Base-by-base conservation (phyloP, 2,888 invertebrate species). In the Eupithecia insigniata region DNA sequence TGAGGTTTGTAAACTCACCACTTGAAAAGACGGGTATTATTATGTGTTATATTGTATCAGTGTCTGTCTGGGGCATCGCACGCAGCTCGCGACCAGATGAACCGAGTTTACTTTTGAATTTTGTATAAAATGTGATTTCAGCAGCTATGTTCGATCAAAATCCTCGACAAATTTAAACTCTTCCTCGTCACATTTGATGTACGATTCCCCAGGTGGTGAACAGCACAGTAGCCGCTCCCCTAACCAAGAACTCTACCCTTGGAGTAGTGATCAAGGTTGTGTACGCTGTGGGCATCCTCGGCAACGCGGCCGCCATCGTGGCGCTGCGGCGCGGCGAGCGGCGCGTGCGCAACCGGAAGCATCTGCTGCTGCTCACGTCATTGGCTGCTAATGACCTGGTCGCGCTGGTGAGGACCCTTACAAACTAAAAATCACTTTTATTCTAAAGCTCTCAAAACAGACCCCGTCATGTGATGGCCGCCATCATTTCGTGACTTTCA, bases 321-420 rank as follows among this genome's bases (percentile, higher is more conserved):
- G 96, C 97, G 77, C 94, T 98, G 81, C 94, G 96, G 81, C 95
- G 95, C 75, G 96, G 96, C 0, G 96, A 97, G 88, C 95, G 96
- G 79, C 95, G 96, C 84, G 95, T 96, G 58, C 95, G 97, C 82
- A 98, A 98, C 86, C 95, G 96, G 78, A 97, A 97, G 87, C 97
- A 98, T 89, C 95, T 97, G 80, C 91, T 98, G 82, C 96, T 98
- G 95, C 90, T 97, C 73, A 96, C 97, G 34, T 97, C 97, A 80
- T 90, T 98, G 78, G 96, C 97, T 39, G 95, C 95, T 67, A 98
- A 98, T 84, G 98, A 98, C 89, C 93, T 98, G 71, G 95, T 97
- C 60, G 97, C 97, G 36, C 76, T 94, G 87, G 93, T 93, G 71
- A 91, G 90, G 72, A 36, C 30, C 10, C 5, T 18, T n/a, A 26